Evolutionary conservation across 2,797 vertebrate genomes (phyloP).

Genomic region (Tragelaphus oryx): DNA sequence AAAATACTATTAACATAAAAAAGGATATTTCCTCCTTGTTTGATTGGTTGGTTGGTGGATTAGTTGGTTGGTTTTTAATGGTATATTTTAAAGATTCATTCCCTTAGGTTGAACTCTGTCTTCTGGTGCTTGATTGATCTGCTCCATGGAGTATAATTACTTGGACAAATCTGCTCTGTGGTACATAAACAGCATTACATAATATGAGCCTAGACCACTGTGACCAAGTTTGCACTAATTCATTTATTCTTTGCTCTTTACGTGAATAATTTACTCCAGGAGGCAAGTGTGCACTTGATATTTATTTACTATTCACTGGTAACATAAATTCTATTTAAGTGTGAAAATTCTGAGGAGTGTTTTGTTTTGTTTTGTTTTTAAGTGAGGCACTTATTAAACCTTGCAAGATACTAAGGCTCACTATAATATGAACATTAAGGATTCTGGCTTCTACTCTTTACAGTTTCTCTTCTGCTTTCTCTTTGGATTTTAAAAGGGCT

Average conservation of each 20-base stretch:
- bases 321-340: slow-evolving; percentile 50
- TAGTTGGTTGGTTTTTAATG: neutral
- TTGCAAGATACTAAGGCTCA: neutral
- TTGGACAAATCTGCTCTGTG: neutral
- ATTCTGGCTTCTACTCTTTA: neutral
- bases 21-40: neutral
- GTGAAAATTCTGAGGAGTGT: slow-evolving; percentile 34
- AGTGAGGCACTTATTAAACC: slow-evolving; percentile 24
- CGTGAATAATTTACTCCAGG: slow-evolving; percentile 58
- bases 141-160: neutral
- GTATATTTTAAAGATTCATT: slow-evolving; percentile 29
- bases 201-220: neutral
- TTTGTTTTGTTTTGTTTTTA: neutral
- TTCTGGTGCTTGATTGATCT: neutral
- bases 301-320: slow-evolving; percentile 51
- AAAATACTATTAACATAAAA: neutral
- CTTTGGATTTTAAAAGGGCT: neutral
- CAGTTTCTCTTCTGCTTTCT: neutral
- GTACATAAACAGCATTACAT: slow-evolving; percentile 16
- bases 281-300: slow-evolving; percentile 26
- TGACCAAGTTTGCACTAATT: neutral
- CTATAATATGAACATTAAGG: neutral
- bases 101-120: neutral
- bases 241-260: slow-evolving; percentile 30
- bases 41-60: neutral